Evolutionary conservation across 2,888 invertebrate species (phyloP).

Genomic region (Patella pellucida): DNA sequence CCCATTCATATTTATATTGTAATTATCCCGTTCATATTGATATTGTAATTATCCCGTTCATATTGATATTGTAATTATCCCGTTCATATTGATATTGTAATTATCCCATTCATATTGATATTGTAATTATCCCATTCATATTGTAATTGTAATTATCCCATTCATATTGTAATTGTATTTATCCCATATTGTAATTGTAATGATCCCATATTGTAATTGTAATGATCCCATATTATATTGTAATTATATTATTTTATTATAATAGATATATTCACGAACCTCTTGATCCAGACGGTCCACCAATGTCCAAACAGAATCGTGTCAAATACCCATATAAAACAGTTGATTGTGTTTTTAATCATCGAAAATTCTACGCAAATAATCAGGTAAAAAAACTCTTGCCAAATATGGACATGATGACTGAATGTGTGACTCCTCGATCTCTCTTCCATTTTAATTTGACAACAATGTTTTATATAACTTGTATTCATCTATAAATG

Average conservation of each 20-base stretch:
- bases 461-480: too few relatives aligned
- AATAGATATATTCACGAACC: slow-evolving; percentile 66
- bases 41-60: background rate
- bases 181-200: too few relatives aligned
- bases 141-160: background rate
- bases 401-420: too few relatives aligned
- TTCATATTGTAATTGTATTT: background rate
- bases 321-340: slow-evolving; percentile 69
- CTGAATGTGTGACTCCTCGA: too few relatives aligned
- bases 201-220: background rate
- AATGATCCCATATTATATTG: background rate
- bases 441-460: too few relatives aligned
- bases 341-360: slow-evolving; percentile 71
- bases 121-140: background rate
- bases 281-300: slow-evolving; percentile 65
- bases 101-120: background rate
- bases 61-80: background rate
- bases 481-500: too few relatives aligned
- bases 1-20: too few relatives aligned
- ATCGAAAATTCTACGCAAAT: slow-evolving; percentile 70
- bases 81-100: too few relatives aligned
- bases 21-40: background rate
- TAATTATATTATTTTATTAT: background rate
- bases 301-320: slow-evolving; percentile 59
- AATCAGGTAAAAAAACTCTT: slow-evolving; percentile 63